Evolutionary conservation across 2,888 invertebrate species (phyloP).

Genomic region (Lacanobia wlatinum): DNA sequence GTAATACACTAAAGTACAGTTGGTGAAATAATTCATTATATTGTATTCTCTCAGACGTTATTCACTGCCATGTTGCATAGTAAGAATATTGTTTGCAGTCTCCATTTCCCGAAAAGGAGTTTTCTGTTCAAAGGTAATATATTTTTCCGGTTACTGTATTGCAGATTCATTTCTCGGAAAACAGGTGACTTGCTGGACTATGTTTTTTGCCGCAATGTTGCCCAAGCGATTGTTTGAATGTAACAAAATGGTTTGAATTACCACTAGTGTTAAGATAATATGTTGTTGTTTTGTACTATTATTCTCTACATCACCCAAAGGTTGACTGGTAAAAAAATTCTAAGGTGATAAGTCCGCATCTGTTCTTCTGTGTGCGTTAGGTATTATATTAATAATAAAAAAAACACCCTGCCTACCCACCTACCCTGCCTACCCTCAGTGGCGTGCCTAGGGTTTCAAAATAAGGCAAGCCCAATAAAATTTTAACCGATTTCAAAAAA

Average conservation of each 20-base stretch:
- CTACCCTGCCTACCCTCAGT: too few relatives aligned
- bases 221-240: neutral
- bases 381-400: too few relatives aligned
- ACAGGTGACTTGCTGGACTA: neutral
- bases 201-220: neutral
- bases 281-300: too few relatives aligned
- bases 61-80: neutral
- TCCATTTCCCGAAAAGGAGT: neutral
- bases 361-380: too few relatives aligned
- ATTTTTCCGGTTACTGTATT: neutral
- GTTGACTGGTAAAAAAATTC: too few relatives aligned
- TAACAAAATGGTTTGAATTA: neutral
- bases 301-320: too few relatives aligned
- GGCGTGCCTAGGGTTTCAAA: too few relatives aligned
- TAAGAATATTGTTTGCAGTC: conserved; percentile 10
- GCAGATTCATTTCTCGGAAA: neutral
- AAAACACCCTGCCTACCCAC: too few relatives aligned
- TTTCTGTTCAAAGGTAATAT: conserved; percentile 1
- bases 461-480: too few relatives aligned
- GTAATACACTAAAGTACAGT: neutral
- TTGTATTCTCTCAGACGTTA: neutral
- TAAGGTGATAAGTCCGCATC: too few relatives aligned
- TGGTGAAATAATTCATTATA: conserved; percentile 5
- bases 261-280: too few relatives aligned
- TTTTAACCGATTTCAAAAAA: too few relatives aligned